These are phyloP conservation scores for Lycaon pictus DNA, from an alignment of 2,113 vertebrate genomes.

Conservation along the genomic window DNA sequence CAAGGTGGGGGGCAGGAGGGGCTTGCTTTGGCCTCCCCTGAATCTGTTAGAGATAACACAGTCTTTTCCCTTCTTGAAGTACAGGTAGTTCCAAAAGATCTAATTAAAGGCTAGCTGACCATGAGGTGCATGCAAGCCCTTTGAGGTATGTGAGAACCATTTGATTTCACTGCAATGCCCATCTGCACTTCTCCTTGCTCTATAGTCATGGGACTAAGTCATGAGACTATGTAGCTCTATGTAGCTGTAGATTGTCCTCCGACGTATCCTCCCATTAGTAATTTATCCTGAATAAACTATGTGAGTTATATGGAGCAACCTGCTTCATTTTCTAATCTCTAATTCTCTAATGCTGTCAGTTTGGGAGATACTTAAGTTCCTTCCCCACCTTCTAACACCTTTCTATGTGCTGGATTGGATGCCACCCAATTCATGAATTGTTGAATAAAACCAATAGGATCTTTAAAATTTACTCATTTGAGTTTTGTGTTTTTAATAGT, in stretches of 20 bases:
- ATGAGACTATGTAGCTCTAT: neutral
- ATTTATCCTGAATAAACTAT: neutral
- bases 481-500: neutral
- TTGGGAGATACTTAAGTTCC: neutral
- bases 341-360: neutral
- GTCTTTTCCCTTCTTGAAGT: neutral
- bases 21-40: neutral
- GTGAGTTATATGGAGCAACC: neutral
- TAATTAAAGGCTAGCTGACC: neutral
- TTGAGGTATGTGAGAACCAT: neutral
- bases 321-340: neutral
- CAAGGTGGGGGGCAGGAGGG: neutral
- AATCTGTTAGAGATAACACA: neutral
- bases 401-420: neutral
- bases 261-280: neutral
- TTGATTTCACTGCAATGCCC: neutral
- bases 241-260: neutral
- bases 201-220: neutral
- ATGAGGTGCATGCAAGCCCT: neutral
- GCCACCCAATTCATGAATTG: neutral
- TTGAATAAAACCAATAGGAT: neutral
- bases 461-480: neutral
- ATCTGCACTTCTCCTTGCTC: neutral
- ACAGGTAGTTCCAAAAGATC: neutral
- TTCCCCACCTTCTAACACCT: neutral